Conservation (phyloP, 2,888 invertebrate genomes). For the Ennomos erosarius region DNA sequence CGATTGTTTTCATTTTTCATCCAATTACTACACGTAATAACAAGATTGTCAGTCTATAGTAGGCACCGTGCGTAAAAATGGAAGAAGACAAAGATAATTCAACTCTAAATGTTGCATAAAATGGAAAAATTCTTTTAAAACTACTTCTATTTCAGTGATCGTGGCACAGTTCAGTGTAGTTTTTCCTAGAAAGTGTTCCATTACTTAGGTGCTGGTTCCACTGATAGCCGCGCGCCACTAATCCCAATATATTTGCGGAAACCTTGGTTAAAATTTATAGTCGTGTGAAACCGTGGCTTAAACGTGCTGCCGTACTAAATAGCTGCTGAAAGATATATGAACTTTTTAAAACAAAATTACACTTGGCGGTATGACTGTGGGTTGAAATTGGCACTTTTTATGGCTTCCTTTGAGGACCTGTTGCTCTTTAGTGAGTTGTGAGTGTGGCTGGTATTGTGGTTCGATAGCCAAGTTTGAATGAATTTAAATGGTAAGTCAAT, state of each 20-base stretch:
- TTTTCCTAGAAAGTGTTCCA: conserved; percentile 30
- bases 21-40: too few species aligned
- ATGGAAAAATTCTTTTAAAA: not conserved
- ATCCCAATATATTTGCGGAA: conserved; percentile 56
- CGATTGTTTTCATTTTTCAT: too few species aligned
- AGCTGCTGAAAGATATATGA: conserved; percentile 30
- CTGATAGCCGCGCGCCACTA: conserved; percentile 50
- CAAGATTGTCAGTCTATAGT: too few species aligned
- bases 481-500: too few species aligned
- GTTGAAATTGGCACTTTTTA: conserved; percentile 5
- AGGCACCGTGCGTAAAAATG: too few species aligned
- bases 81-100: too few species aligned
- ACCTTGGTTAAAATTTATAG: conserved; percentile 54
- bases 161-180: conserved; percentile 19
- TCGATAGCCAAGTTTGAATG: too few species aligned
- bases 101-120: too few species aligned
- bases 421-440: conserved; percentile 4
- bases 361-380: conserved; percentile 23
- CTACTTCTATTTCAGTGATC: conserved; percentile 13
- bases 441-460: not conserved
- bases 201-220: conserved; percentile 38
- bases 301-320: conserved; percentile 23
- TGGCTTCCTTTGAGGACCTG: conserved; percentile 20
- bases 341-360: conserved; percentile 27
- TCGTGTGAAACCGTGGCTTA: conserved; percentile 51